These are phyloP conservation scores for Sebastes hopkinsi DNA, from an alignment of 2,797 vertebrate species.

Conservation along the genomic window DNA sequence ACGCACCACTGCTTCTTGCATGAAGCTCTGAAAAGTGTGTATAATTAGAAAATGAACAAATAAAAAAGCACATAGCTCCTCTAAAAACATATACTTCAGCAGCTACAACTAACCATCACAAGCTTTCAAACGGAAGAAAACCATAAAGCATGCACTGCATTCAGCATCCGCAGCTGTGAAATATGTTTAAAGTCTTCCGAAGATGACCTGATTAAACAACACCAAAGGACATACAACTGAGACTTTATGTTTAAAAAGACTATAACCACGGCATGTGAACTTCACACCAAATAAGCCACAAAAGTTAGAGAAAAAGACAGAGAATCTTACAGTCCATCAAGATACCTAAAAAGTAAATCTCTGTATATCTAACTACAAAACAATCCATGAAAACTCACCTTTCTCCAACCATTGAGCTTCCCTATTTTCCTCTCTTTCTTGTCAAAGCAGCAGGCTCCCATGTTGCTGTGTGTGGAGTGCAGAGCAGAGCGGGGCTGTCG, in stretches of 20 bases:
- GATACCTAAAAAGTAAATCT: not conserved
- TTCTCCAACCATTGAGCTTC: constrained; percentile 82
- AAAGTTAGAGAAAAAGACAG: not conserved
- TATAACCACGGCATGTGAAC: not conserved
- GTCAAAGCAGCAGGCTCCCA: constrained; percentile 86
- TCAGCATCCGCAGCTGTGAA: not conserved
- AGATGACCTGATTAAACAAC: not conserved
- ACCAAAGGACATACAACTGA: not conserved
- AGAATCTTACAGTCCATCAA: not conserved
- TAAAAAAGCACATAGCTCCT: not conserved
- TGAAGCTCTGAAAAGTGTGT: not conserved
- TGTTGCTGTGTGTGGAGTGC: constrained; percentile 69
- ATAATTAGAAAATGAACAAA: not conserved
- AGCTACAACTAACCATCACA: not conserved
- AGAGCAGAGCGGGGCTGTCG: constrained; percentile 51
- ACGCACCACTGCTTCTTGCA: not conserved
- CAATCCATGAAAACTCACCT: constrained; percentile 71
- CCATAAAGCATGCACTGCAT: not conserved
- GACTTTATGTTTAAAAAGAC: not conserved
- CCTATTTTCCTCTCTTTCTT: constrained; percentile 84
- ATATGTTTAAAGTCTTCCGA: not conserved
- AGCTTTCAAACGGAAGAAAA: not conserved
- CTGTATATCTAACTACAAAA: not conserved
- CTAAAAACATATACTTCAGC: not conserved
- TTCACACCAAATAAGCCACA: not conserved